Conservation (phyloP, 2,113 vertebrate genomes). For the Psophia crepitans region DNA sequence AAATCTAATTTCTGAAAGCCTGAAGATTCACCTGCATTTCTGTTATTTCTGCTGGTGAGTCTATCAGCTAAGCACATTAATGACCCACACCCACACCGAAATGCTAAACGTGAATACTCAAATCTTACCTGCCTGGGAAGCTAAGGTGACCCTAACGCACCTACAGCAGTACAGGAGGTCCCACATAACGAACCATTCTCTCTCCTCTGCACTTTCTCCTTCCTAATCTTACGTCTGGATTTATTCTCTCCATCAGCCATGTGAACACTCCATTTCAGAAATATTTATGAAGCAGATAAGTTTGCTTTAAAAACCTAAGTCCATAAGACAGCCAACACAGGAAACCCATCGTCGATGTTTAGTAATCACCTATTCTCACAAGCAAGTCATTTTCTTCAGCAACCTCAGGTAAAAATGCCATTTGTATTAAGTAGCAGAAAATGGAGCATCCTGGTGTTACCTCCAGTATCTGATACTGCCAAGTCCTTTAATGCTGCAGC, state of each 20-base stretch:
- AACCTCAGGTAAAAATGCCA: too few relatives aligned
- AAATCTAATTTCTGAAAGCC: not conserved
- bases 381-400: too few relatives aligned
- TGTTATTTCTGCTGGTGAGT: not conserved
- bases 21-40: not conserved
- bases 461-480: not conserved
- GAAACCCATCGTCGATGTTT: too few relatives aligned
- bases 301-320: too few relatives aligned
- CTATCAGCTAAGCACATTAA: not conserved
- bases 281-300: too few relatives aligned
- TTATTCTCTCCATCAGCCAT: not conserved
- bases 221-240: not conserved
- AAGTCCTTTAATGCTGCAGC: not conserved
- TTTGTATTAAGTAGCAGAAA: not conserved
- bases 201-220: not conserved
- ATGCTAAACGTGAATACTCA: not conserved
- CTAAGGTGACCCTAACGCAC: not conserved
- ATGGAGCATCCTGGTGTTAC: not conserved
- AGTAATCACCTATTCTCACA: too few relatives aligned
- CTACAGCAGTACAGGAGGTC: rapidly evolving
- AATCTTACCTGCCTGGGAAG: not conserved
- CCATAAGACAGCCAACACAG: too few relatives aligned
- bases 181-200: not conserved
- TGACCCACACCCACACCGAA: not conserved
- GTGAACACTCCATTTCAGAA: not conserved